phyloP scores from a whole-genome alignment of 2,888 invertebrate species.

The Hirtodrosophila duncani region DNA sequence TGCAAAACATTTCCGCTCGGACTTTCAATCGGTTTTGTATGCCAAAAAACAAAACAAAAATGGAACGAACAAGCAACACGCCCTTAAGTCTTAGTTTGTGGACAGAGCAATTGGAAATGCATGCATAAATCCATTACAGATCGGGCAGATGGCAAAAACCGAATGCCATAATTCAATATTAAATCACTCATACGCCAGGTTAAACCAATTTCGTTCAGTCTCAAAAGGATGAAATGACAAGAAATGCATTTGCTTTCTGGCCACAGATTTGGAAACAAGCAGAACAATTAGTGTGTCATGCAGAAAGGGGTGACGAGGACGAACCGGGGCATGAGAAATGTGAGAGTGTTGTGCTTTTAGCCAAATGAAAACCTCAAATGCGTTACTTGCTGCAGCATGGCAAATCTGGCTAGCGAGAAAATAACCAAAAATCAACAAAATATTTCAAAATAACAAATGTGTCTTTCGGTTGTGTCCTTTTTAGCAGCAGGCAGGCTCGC shows the following conservation, averaged over 20 bases:
- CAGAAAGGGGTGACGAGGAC: conserved; percentile 1
- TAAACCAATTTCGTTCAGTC: conserved; percentile 51
- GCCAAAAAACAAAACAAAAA: conserved; percentile 22
- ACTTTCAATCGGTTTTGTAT: conserved; percentile 15
- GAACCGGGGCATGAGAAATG: conserved; percentile 27
- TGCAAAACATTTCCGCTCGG: too few relatives aligned
- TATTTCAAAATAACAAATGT: conserved; percentile 73
- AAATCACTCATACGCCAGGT: conserved; percentile 69
- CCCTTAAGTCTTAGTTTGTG: conserved; percentile 29
- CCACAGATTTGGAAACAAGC: conserved; percentile 26
- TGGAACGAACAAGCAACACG: not conserved
- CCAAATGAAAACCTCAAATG: conserved; percentile 67
- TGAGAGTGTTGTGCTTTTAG: conserved; percentile 44
- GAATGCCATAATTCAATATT: conserved; percentile 65
- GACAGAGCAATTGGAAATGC: conserved; percentile 35
- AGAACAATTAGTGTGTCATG: conserved; percentile 62
- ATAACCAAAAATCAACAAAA: conserved; percentile 72
- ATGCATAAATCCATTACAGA: conserved; percentile 56
- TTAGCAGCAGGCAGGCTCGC: too few relatives aligned
- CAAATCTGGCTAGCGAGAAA: conserved; percentile 50
- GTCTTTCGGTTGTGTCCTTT: conserved; percentile 52
- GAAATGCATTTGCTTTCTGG: conserved; percentile 14
- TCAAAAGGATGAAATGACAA: not conserved
- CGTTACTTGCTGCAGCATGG: conserved; percentile 18
- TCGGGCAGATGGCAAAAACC: conserved; percentile 40